These are phyloP conservation scores for Entomobrya multifasciata DNA, from an alignment of 2,888 invertebrate genomes.

Conservation along the genomic window DNA sequence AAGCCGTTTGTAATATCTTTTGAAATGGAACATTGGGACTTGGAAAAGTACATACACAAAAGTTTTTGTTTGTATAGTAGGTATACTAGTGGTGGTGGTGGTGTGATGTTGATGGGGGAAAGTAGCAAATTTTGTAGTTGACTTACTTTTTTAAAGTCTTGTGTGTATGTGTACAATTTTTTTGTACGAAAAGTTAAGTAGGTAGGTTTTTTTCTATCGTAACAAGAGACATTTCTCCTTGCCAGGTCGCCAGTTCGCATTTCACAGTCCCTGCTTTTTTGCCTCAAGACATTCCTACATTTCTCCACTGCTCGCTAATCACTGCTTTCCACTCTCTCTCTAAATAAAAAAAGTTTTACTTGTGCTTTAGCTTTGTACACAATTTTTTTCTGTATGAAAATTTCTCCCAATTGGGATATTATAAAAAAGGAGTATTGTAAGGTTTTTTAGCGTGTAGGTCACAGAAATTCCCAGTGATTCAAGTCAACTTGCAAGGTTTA, in stretches of 20 bases:
- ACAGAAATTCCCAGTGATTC: too few species aligned
- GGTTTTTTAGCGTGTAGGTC: slow-evolving; percentile 3
- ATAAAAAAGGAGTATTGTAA: background rate
- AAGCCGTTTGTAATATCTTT: background rate
- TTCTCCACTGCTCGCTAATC: slow-evolving; percentile 64
- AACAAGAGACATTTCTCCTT: slow-evolving; percentile 26
- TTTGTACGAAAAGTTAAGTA: background rate
- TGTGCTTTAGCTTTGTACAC: too few species aligned
- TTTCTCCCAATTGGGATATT: slow-evolving; percentile 54
- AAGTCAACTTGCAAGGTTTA: too few species aligned
- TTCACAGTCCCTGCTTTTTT: slow-evolving; percentile 1
- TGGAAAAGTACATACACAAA: background rate
- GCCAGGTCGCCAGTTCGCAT: background rate
- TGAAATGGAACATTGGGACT: background rate
- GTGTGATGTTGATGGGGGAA: background rate
- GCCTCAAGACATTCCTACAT: slow-evolving; percentile 61
- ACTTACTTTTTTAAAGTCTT: too few species aligned
- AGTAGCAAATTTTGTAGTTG: too few species aligned
- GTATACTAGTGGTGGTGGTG: background rate
- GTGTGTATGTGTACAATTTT: background rate
- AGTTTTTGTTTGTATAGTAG: background rate
- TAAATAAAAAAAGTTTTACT: background rate
- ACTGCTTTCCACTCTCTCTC: slow-evolving; percentile 54
- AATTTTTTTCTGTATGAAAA: background rate
- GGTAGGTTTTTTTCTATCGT: too few species aligned